Evolutionary conservation across 2,888 invertebrate genomes (phyloP), one percentile per base, ranked within the genome.

Genomic region (Himalopsyche anomala): DNA sequence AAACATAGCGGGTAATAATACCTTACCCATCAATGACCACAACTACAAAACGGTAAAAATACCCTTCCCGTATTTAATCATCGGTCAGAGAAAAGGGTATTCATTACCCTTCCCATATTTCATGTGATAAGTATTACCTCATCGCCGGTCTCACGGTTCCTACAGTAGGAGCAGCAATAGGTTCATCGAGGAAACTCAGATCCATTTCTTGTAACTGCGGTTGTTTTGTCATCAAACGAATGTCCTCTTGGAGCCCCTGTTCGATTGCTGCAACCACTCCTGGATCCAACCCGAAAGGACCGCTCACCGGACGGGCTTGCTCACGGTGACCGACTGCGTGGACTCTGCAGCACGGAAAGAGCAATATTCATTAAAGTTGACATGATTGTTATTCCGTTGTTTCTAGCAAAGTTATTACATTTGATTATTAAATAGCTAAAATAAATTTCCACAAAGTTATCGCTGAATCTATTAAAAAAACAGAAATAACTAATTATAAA

Each of bases 271-370:
- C 94, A 89, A 97, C 94, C 87, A 96, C 92, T 86, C 95, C 94
- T 28, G 95, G 94, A 91, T 98, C 97, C 81, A 98, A 92, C 0
- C 96, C 95, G 91, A 96, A 98, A 40, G 97, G 96, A 36, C 97
- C 97, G 0, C 94, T 93, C 5, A 94, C 91, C 80, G 94, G 92
- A 42, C 91, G 91, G 15, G 93, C 92, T 56, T 79, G 83, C 69
- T 83, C 83, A 17, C 83, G 55, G 40, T 79, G 80, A 19, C 28
- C n/a, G 28, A 81, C 40, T 12, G 45, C 40, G 12, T 84, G 84
- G 12, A 83, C 85, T 62, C 85, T 85, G 42, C 17, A 11, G 19
- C n/a, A 62, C 62, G 28, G 19, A 19, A n/a, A 19, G 19, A 19
- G 9, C 19, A 74, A 74, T 38, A 74, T 74, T 74, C 19, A 69